These are phyloP conservation scores for Sarcophaga rosellei DNA, from an alignment of 2,888 invertebrate genomes.

Conservation along the genomic window DNA sequence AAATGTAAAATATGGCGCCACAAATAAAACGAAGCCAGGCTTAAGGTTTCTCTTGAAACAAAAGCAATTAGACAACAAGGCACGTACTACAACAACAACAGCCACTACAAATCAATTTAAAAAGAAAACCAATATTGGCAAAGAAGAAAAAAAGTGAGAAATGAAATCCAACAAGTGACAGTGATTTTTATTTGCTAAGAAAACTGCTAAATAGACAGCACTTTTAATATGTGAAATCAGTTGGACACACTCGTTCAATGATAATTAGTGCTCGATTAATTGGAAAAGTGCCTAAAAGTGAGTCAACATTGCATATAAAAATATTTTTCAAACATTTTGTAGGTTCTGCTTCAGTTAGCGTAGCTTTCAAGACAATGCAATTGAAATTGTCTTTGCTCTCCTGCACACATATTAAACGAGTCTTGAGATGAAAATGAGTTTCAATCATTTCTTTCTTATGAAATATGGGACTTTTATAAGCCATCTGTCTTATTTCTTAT, in stretches of 20 bases:
- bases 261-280: not conserved
- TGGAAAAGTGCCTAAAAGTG: not conserved
- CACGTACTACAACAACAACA: conserved; percentile 54
- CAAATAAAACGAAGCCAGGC: conserved; percentile 46
- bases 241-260: not conserved
- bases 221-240: not conserved
- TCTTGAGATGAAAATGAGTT: too few species aligned
- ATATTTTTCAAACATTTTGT: too few species aligned
- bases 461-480: too few species aligned
- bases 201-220: conserved; percentile 31
- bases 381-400: too few species aligned
- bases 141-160: not conserved
- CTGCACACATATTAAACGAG: too few species aligned
- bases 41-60: not conserved
- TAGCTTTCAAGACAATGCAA: too few species aligned
- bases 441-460: too few species aligned
- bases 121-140: conserved; percentile 31
- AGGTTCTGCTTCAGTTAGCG: too few species aligned
- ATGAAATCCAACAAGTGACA: conserved; percentile 19
- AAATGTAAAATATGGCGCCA: conserved; percentile 69
- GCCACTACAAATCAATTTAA: not conserved
- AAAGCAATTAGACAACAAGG: conserved; percentile 65
- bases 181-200: conserved; percentile 18
- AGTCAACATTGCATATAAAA: too few species aligned
- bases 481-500: too few species aligned